phyloP scores from a whole-genome alignment of 2,113 vertebrate genomes.

The Lates calcarifer region DNA sequence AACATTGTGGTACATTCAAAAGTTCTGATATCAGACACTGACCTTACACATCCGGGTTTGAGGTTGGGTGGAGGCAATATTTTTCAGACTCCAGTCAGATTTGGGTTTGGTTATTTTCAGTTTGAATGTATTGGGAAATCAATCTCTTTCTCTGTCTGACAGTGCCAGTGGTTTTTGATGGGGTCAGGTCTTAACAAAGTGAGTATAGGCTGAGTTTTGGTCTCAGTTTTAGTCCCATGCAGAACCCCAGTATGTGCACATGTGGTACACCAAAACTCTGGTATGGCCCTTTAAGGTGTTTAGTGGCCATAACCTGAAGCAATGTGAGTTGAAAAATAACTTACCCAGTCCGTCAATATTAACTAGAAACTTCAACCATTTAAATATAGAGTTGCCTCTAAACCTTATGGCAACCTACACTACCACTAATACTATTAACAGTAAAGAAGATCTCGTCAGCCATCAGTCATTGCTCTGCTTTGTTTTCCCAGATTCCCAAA shows the following conservation, averaged over 20 bases:
- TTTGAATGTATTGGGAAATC: no score
- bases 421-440: no score
- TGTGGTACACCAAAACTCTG: neutral
- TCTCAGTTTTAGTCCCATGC: neutral
- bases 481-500: neutral
- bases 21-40: no score
- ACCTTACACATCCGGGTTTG: no score
- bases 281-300: neutral
- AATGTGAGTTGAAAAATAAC: neutral
- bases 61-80: no score
- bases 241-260: neutral
- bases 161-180: neutral
- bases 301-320: neutral
- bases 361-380: neutral
- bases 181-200: neutral
- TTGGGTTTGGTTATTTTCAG: no score
- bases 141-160: no score
- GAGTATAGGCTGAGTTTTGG: no score
- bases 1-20: no score
- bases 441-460: no score
- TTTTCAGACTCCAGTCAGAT: no score
- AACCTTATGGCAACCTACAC: neutral
- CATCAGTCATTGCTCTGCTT: no score
- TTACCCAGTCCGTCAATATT: neutral
- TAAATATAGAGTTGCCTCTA: neutral